Base-by-base conservation (phyloP, 2,888 invertebrate species). In the Pseudoips prasinana region DNA sequence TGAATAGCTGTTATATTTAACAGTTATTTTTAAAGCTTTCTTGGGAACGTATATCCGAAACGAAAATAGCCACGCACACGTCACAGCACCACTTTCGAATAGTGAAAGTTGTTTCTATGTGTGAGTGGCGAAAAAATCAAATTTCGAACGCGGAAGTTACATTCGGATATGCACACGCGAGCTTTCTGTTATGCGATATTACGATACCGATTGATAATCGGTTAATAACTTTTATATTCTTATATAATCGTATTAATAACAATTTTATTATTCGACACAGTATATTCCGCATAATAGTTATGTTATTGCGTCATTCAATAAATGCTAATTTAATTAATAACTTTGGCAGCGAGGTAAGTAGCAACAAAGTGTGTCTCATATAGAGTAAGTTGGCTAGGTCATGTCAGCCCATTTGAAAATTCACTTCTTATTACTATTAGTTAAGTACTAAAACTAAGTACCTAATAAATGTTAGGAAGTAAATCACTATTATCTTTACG, bases 61-160 rank as follows among this genome's bases (percentile, higher is more conserved):
- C 47, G 8, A 50, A 57, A 57, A 57, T 57, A 57, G 44, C 51
- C 22, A 40, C 48, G 39, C 36, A 45, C 46, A 53, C 58, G 47
- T 54, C 60, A 54, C 33, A 34, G 47, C 34, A 29, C 41, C 46
- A 67, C 70, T 71, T 71, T 71, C 69, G 51, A 66, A 66, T 54
- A 46, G 71, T 58, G 71, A 71, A 71, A 71, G 71, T 68, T 46
- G 52, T 43, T 43, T 44, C 40, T 49, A 48, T 50, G 57, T 54
- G 58, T 55, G 60, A 45, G 58, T 48, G 52, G 46, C 34, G 47
- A 47, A 56, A 61, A 59, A 60, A 46, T 56, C 49, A 50, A 62
- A 61, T 54, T 67, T 65, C 62, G 58, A 57, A 67, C 26, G 50
- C 71, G 72, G 72, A 72, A 71, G 65, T 67, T 47, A 51, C 47